Conservation (phyloP, 2,888 invertebrate genomes). For the Notodonta ziczac region DNA sequence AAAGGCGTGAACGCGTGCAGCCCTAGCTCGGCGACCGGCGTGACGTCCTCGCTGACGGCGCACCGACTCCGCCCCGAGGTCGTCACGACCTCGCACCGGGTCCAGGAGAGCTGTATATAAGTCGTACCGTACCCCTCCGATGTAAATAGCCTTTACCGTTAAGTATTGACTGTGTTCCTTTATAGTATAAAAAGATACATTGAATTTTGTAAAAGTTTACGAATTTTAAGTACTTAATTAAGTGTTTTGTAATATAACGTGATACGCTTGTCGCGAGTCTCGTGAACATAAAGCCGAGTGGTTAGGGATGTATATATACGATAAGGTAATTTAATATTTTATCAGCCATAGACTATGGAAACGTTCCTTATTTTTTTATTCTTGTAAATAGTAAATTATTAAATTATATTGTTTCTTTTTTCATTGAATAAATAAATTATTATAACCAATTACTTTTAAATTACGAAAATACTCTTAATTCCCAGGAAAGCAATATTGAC, state of each 20-base stretch:
- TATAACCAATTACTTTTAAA: no score
- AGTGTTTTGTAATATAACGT: constrained; percentile 44
- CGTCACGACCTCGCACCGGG: constrained; percentile 93
- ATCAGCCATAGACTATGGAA: neutral
- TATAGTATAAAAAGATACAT: constrained; percentile 42
- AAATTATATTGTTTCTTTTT: neutral
- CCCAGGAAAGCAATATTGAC: no score
- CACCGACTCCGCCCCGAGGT: constrained; percentile 93
- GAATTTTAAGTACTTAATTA: constrained; percentile 36
- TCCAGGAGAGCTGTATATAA: constrained; percentile 97
- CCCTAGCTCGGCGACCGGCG: constrained; percentile 78
- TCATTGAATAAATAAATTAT: neutral
- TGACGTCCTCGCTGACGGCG: constrained; percentile 91
- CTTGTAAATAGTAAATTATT: neutral
- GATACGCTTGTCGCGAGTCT: constrained; percentile 43
- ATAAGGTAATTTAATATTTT: constrained; percentile 15
- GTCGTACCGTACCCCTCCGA: constrained; percentile 47
- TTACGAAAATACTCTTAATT: no score
- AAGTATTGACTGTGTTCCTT: constrained; percentile 66
- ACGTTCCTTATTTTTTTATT: constrained; percentile 4
- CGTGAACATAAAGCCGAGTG: constrained; percentile 21
- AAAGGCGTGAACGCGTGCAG: constrained; percentile 87
- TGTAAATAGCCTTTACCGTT: constrained; percentile 56
- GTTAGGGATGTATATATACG: constrained; percentile 32
- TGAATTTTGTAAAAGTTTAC: constrained; percentile 53